Conservation (phyloP, 2,888 invertebrate genomes). For the Parnassius glacialis region DNA sequence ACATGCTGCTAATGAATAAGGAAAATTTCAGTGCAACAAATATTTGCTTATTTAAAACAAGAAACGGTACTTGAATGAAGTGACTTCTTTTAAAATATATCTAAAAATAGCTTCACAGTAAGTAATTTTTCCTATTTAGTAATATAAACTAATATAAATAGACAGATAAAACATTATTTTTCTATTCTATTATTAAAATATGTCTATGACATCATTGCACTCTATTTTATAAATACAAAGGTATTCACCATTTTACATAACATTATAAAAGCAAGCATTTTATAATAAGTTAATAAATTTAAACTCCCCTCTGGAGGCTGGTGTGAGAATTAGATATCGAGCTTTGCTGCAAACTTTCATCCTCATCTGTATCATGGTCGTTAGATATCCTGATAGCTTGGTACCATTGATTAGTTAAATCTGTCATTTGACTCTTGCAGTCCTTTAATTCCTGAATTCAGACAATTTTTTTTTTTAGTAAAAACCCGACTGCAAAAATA, state of each 20-base stretch:
- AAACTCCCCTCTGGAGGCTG: conserved; percentile 68
- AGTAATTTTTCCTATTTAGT: too few species aligned
- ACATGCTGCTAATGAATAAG: background rate
- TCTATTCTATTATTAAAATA: background rate
- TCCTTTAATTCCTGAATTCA: conserved; percentile 92
- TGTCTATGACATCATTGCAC: conserved; percentile 11
- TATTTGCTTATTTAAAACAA: background rate
- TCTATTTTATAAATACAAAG: conserved; percentile 16
- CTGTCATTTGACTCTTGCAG: conserved; percentile 97
- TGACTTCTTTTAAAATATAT: too few species aligned
- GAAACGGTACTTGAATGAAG: too few species aligned
- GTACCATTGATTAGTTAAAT: conserved; percentile 98
- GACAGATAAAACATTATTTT: background rate
- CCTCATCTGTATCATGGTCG: conserved; percentile 91
- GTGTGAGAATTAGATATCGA: conserved; percentile 66
- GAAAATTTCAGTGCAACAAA: background rate
- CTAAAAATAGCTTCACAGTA: too few species aligned
- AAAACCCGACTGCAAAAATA: too few species aligned
- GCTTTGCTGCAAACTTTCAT: conserved; percentile 63
- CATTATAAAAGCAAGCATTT: conserved; percentile 1
- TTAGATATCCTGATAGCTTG: conserved; percentile 96
- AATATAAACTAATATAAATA: too few species aligned
- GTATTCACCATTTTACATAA: conserved; percentile 23
- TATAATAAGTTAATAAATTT: conserved; percentile 26
- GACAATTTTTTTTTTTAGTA: too few species aligned